Evolutionary conservation across 2,888 invertebrate genomes (phyloP).

Genomic region (Noctua fimbriata): DNA sequence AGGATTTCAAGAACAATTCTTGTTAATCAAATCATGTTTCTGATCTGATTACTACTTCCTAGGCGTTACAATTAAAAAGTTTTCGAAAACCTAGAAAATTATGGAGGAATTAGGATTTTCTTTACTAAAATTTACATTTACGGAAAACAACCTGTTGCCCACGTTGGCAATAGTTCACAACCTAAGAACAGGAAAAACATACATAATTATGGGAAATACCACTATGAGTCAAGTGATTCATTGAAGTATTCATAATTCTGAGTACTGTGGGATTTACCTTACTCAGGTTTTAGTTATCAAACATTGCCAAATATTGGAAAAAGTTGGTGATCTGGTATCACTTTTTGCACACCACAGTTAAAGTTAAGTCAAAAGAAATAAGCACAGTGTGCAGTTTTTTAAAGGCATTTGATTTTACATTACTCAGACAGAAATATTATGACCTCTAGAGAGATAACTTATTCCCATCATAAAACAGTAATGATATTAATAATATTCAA

Average conservation of each 20-base stretch:
- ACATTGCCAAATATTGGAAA: not conserved
- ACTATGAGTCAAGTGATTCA: slow-evolving; percentile 40
- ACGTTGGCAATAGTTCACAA: not conserved
- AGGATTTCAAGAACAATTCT: not conserved
- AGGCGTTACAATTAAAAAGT: not conserved
- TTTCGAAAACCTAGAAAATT: not conserved
- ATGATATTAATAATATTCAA: slow-evolving; percentile 8
- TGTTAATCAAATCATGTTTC: not conserved
- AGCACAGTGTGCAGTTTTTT: not conserved
- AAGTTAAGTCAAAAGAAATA: not conserved
- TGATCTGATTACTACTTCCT: not conserved
- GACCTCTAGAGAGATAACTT: not conserved
- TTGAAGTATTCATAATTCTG: slow-evolving; percentile 29
- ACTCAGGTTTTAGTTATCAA: not conserved
- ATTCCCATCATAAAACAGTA: slow-evolving; percentile 16
- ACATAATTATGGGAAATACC: slow-evolving; percentile 40
- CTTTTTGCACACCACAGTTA: not conserved
- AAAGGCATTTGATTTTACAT: not conserved
- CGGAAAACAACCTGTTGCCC: not conserved
- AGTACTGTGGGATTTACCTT: slow-evolving; percentile 45
- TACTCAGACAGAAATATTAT: not conserved
- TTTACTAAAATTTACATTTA: not conserved
- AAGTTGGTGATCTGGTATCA: not conserved
- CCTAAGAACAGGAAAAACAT: slow-evolving; percentile 26
- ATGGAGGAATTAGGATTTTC: not conserved